These are phyloP conservation scores for Myotis davidii DNA, from an alignment of 2,113 vertebrate species.

Conservation along the genomic window DNA sequence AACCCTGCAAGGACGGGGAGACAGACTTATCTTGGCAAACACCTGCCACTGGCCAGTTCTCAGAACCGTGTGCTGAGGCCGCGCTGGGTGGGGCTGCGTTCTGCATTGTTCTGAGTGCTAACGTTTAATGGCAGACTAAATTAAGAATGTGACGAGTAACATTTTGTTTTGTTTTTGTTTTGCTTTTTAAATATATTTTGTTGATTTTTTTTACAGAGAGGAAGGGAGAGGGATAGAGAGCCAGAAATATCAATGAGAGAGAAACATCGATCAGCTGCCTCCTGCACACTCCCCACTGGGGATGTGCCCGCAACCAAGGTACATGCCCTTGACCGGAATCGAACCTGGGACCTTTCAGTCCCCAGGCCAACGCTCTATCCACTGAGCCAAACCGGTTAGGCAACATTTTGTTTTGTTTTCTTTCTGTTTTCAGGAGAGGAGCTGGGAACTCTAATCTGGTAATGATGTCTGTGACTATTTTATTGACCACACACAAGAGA, in stretches of 20 bases:
- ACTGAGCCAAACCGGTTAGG: too few species aligned
- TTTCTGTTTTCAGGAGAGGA: constrained; percentile 11
- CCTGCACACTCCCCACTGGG: too few species aligned
- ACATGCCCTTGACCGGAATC: too few species aligned
- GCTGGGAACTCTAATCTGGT: not conserved
- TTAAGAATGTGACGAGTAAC: not conserved
- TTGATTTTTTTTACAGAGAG: too few species aligned
- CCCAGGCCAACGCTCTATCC: too few species aligned
- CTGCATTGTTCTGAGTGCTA: not conserved
- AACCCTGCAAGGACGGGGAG: not conserved
- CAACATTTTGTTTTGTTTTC: not conserved
- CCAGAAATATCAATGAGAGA: too few species aligned
- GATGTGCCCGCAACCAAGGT: too few species aligned
- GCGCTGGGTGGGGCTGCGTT: not conserved
- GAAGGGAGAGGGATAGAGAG: too few species aligned
- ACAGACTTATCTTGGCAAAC: not conserved
- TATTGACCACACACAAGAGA: not conserved
- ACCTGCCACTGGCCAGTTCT: not conserved
- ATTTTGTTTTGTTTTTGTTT: not conserved
- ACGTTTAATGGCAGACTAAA: not conserved
- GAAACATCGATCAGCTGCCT: too few species aligned
- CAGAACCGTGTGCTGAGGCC: not conserved
- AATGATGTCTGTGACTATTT: not conserved
- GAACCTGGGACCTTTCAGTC: too few species aligned
- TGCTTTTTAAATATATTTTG: too few species aligned